Evolutionary conservation across 2,113 vertebrate species (phyloP).

Genomic region (Pteropus alecto): DNA sequence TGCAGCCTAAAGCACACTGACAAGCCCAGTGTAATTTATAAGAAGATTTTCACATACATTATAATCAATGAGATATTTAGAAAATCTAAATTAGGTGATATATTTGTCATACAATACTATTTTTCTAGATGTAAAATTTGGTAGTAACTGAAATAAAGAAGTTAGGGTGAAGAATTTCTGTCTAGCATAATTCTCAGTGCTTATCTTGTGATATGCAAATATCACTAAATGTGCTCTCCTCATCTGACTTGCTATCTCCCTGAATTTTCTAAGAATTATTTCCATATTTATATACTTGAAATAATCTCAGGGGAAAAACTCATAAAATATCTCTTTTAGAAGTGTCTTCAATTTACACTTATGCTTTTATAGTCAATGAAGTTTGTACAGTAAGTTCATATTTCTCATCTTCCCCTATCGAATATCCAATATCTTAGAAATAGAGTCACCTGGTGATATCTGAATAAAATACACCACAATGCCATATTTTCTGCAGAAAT

Average conservation of each 20-base stretch:
- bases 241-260: neutral
- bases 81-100: neutral
- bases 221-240: neutral
- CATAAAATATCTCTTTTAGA: neutral
- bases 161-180: neutral
- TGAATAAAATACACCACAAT: neutral
- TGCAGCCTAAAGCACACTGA: neutral
- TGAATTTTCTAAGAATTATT: neutral
- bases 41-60: neutral
- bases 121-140: neutral
- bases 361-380: neutral
- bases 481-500: neutral
- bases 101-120: neutral
- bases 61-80: neutral
- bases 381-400: neutral
- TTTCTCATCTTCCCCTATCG: neutral
- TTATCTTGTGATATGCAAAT: neutral
- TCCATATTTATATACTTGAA: neutral
- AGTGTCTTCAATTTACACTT: neutral
- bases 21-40: neutral
- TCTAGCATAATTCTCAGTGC: neutral
- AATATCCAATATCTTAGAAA: neutral
- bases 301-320: neutral
- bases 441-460: neutral
- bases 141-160: neutral